phyloP scores from a whole-genome alignment of 2,797 vertebrate genomes.

The Oryzias dopingdopingensis region DNA sequence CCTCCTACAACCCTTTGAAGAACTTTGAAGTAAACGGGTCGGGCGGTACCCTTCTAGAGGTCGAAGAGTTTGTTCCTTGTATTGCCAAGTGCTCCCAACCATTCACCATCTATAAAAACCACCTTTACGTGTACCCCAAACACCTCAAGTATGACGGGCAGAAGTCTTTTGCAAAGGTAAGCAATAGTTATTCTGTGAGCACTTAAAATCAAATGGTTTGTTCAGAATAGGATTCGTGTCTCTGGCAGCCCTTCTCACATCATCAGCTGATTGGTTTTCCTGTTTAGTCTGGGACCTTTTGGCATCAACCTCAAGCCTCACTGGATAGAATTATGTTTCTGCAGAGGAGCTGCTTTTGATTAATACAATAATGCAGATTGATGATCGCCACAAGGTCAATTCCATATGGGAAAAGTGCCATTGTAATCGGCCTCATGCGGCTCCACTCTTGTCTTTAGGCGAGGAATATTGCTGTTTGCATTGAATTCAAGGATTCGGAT shows the following conservation, averaged over 20 bases:
- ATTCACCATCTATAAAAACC: constrained; percentile 94
- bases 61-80: constrained; percentile 95
- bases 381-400: constrained; percentile 7
- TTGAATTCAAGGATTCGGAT: constrained; percentile 96
- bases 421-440: not conserved
- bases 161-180: constrained; percentile 93
- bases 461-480: constrained; percentile 92
- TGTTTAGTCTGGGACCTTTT: constrained; percentile 25
- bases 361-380: constrained; percentile 39
- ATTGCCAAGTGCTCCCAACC: constrained; percentile 94
- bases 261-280: constrained; percentile 22
- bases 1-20: constrained; percentile 93
- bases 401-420: not conserved
- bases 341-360: constrained; percentile 47
- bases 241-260: constrained; percentile 14
- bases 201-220: no score
- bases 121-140: constrained; percentile 94
- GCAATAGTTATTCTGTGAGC: not conserved
- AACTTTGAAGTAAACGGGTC: constrained; percentile 83
- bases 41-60: constrained; percentile 82
- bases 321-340: constrained; percentile 42
- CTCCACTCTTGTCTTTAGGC: constrained; percentile 76
- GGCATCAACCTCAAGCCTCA: constrained; percentile 27
- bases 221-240: no score
- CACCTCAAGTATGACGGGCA: constrained; percentile 95